Evolutionary conservation across 2,797 vertebrate species (phyloP), one percentile per base, ranked within the genome.

Genomic region (Clarias platycephalus): DNA sequence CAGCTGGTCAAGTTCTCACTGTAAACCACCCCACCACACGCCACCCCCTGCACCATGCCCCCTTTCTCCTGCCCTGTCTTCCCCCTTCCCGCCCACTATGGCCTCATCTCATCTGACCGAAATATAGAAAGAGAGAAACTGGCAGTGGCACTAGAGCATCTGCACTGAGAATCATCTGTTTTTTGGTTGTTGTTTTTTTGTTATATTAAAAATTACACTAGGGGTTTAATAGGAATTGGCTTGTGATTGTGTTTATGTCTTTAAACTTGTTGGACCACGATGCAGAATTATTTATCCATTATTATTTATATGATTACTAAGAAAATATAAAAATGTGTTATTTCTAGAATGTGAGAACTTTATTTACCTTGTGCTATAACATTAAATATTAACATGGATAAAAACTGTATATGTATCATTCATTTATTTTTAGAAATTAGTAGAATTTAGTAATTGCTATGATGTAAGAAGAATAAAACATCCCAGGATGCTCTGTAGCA

Each of bases 1-100:
- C 94, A 95, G 94, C 94, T 95, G 94, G 86, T 87, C 60, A 78
- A 77, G 89, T 93, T 95, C 94, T 93, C 94, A 93, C 88, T 75
- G 87, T 49, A 81, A 58, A 31, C 79, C 86, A 79, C 40, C 84
- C 68, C 22, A 55, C 28, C 37, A 24, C 15, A 67, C 66, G 22
- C 62, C 31, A 40, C 26, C 16, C 24, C 67, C 28, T 28, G 44
- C 37, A 24, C 55, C 0, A 31, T 53, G 44, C 26, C 31, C 58
- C 53, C 49, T 37, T 8, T 18, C 40, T 44, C 76, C 40, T 64
- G n/a, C 26, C 58, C 44, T 12, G 34, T 80, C 77, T 34, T 28
- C 40, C 34, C 22, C 77, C 67, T 40, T 79, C 34, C 40, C 26
- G 24, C 40, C 24, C 18, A 0, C n/a, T 10, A 80, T 15, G 13